Evolutionary conservation across 2,113 vertebrate genomes (phyloP).

Genomic region (Cynocephalus volans): DNA sequence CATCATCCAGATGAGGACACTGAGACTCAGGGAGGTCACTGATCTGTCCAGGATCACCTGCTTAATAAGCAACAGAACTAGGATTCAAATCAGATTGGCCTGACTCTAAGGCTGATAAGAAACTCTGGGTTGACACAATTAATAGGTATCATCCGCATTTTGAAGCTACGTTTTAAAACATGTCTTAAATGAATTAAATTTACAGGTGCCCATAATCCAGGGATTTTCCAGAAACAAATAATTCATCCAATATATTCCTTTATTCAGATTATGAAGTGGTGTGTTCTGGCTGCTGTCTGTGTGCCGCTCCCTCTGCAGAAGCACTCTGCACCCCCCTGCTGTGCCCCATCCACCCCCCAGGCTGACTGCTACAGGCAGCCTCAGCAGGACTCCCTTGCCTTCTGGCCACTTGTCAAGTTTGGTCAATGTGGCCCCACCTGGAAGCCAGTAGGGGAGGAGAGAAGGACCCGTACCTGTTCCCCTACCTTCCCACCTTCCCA

Average conservation of each 20-base stretch:
- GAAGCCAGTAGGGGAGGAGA: neutral
- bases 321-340: no score
- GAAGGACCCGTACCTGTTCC: neutral
- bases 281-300: accelerated
- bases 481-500: neutral
- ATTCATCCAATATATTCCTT: no score
- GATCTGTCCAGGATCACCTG: neutral
- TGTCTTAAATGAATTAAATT: neutral
- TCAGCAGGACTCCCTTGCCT: neutral
- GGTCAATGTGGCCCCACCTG: neutral
- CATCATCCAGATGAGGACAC: accelerated
- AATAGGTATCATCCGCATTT: neutral
- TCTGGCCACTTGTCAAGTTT: no score
- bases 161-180: neutral
- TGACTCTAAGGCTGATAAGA: neutral
- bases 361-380: neutral
- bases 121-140: neutral
- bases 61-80: neutral
- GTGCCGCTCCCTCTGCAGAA: neutral
- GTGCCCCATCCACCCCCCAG: accelerated
- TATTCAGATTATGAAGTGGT: neutral
- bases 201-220: neutral
- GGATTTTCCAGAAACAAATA: neutral
- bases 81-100: neutral
- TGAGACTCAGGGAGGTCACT: no score